Conservation (phyloP, 2,888 invertebrate species). For the Macroteleia sp. region DNA sequence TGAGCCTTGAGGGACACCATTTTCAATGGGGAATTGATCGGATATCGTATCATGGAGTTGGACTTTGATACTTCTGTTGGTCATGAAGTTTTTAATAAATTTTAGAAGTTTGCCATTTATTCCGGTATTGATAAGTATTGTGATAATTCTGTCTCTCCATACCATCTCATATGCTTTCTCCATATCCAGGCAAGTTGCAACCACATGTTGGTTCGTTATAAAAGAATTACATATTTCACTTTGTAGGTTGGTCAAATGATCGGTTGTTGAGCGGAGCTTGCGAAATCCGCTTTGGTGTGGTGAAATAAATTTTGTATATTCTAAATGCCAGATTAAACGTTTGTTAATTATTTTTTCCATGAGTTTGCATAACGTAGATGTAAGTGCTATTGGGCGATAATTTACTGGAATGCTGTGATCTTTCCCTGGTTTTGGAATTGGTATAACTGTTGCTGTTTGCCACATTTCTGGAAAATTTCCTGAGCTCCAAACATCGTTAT, state of each 20-base stretch:
- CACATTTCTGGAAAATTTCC: conserved; percentile 14
- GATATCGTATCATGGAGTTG: background rate
- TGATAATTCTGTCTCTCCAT: conserved; percentile 22
- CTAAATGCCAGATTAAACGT: conserved; percentile 25
- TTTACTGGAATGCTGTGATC: background rate
- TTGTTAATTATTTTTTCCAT: conserved; percentile 39
- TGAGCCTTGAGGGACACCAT: conserved; percentile 9
- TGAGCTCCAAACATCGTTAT: background rate
- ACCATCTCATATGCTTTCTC: conserved; percentile 64
- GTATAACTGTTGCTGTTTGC: conserved; percentile 36
- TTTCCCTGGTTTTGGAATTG: conserved; percentile 8
- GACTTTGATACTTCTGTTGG: background rate
- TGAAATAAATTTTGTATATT: background rate
- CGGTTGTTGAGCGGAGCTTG: conserved; percentile 2
- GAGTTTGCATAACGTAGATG: conserved; percentile 12
- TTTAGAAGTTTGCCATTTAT: background rate
- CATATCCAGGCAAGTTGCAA: conserved; percentile 49
- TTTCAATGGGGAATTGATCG: background rate
- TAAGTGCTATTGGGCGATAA: conserved; percentile 14
- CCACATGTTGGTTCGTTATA: conserved; percentile 47
- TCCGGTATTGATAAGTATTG: background rate
- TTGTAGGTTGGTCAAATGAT: background rate
- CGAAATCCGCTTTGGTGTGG: conserved; percentile 25
- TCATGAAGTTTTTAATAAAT: background rate
- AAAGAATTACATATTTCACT: conserved; percentile 29